Base-by-base conservation (phyloP, 1,140 invertebrate genomes). In the Drosophila pandora region DNA sequence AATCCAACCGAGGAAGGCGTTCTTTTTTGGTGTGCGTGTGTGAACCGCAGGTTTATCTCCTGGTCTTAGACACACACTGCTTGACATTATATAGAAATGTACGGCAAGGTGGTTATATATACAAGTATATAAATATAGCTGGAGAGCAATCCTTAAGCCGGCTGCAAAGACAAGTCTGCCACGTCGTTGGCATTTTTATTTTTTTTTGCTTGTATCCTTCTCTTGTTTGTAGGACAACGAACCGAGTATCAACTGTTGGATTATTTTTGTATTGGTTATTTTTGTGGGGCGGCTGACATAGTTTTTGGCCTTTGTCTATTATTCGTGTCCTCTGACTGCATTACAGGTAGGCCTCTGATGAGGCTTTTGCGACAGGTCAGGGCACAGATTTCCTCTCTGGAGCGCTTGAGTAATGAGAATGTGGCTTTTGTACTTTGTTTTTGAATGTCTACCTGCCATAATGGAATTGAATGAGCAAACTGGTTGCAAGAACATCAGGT, bases 241-340 rank as follows among this genome's bases (percentile, higher is more conserved):
- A 83, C 79, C 76, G 60, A 83, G 57, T 58, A 82, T 70, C 75
- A 83, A 65, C 79, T 75, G 70, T 57, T 56, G 75, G 64, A 83
- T 79, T 83, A 83, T 79, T 83, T 75, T 70, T 62, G 49, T 74
- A 78, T 74, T 74, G 62, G 58, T 54, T 53, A 52, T 76, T 62
- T 65, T 62, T 57, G 34, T 79, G 63, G 63, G 64, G 30, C 41
- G 74, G 50, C 49, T 82, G 79, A 82, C 79, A 82, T 47, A 79
- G 79, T 82, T 83, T 61, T 52, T 71, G 65, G 54, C 65, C 22
- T 71, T 71, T 71, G 47, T 71, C 55, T 59, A 43, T 71, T 71
- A 69, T 71, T 60, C 48, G 37, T 39, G 39, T 23, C 50, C 21
- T 64, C 34, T 22, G 63, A 67, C 63, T 67, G 62, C 50, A 67